Percentiles rank a stretch among this genome's conserved stretches.
Evolutionary conservation across 2,113 vertebrate species (phyloP).

Genomic region (Phyllostomus hastatus): DNA sequence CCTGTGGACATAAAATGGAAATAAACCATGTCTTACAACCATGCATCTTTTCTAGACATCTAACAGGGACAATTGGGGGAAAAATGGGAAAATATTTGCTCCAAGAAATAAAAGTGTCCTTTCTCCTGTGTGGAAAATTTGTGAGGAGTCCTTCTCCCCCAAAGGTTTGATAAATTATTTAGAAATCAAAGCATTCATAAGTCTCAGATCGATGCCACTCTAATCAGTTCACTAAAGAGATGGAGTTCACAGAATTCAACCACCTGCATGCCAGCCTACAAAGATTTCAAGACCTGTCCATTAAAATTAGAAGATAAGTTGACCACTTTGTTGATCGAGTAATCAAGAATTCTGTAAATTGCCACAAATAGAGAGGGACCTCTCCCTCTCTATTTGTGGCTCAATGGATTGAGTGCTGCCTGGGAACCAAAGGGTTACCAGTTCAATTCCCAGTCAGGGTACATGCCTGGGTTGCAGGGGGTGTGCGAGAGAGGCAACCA

Average conservation of each 20-base stretch:
- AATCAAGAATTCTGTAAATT: constrained; percentile 43
- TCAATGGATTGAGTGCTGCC: too few relatives aligned
- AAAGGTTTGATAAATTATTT: background rate
- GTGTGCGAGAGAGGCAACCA: too few relatives aligned
- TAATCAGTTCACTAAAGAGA: background rate
- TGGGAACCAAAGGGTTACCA: too few relatives aligned
- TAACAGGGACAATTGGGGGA: background rate
- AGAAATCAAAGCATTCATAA: background rate
- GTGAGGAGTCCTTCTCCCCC: background rate
- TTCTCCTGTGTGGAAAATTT: background rate
- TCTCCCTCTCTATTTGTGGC: too few relatives aligned
- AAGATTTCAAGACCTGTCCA: constrained; percentile 33
- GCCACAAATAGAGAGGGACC: background rate
- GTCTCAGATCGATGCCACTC: background rate
- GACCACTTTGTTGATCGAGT: background rate
- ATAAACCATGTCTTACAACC: constrained; percentile 69
- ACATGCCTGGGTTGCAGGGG: too few relatives aligned
- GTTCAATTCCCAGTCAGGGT: too few relatives aligned
- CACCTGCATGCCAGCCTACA: background rate
- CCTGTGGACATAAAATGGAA: constrained; percentile 83
- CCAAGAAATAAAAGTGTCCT: background rate
- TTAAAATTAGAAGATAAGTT: constrained; percentile 35
- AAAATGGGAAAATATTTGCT: constrained; percentile 40
- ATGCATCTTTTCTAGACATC: constrained; percentile 18
- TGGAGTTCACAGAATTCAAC: background rate